Percentiles rank a stretch among this genome's conserved stretches.
These are phyloP conservation scores for Cinclus cinclus DNA, from an alignment of 2,113 vertebrate genomes.

Conservation along the genomic window DNA sequence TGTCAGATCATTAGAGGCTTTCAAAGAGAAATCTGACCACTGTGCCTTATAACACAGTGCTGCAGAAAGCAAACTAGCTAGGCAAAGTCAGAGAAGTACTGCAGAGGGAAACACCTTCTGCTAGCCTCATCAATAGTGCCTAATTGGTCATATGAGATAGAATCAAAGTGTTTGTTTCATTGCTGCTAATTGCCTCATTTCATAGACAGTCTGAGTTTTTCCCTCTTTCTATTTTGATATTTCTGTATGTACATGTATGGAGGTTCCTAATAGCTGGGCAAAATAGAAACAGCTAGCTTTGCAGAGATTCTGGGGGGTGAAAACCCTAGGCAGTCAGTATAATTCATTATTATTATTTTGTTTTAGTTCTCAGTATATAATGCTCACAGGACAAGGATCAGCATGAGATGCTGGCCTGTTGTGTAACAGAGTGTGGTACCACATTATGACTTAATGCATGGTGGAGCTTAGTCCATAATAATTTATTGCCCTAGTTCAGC, in stretches of 20 bases:
- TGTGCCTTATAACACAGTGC: neutral
- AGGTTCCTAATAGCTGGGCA: neutral
- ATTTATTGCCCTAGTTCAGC: neutral
- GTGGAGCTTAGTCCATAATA: neutral
- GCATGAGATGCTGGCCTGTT: neutral
- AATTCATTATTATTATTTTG: neutral
- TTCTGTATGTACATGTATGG: neutral
- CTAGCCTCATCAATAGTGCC: neutral
- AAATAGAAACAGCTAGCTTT: neutral
- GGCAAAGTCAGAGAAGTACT: neutral
- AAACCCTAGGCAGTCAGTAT: neutral
- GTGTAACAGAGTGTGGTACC: neutral
- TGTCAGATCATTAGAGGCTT: constrained; percentile 37
- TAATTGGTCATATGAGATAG: neutral
- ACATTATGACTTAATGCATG: neutral
- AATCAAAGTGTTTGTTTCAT: neutral
- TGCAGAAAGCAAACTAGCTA: neutral
- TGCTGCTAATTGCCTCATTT: neutral
- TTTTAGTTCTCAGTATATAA: neutral
- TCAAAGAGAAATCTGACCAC: constrained; percentile 38
- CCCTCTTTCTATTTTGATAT: neutral
- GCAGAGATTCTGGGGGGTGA: neutral
- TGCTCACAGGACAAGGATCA: neutral
- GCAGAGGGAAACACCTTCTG: neutral
- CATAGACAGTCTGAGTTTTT: neutral